These are phyloP conservation scores for Parus major DNA, from an alignment of 2,113 vertebrate species.

Conservation along the genomic window DNA sequence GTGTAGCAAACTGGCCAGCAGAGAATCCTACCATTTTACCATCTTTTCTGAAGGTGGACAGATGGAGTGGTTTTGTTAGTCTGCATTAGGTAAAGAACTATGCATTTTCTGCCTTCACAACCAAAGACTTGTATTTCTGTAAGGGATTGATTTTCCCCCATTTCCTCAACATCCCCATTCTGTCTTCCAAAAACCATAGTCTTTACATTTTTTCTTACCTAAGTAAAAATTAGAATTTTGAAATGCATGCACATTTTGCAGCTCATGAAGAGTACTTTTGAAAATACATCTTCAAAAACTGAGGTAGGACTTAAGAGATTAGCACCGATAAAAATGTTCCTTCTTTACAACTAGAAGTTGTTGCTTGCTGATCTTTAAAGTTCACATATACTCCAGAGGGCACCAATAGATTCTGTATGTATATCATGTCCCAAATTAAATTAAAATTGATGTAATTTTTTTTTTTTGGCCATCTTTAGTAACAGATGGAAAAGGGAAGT, in stretches of 20 bases:
- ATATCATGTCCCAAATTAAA: not conserved
- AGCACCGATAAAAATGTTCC: not conserved
- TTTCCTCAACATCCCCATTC: not conserved
- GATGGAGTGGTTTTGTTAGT: not conserved
- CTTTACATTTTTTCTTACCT: not conserved
- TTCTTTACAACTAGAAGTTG: not conserved
- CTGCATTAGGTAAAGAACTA: not conserved
- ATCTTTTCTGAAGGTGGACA: not conserved
- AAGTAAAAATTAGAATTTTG: not conserved
- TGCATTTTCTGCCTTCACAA: not conserved
- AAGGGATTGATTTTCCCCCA: not conserved
- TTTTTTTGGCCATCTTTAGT: not conserved
- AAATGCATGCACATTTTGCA: not conserved
- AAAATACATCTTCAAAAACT: not conserved
- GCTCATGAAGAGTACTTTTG: not conserved
- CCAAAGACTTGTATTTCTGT: not conserved
- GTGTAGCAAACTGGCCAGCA: not conserved
- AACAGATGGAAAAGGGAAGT: not conserved
- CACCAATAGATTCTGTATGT: not conserved
- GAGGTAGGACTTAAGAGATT: not conserved
- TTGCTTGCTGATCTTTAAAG: not conserved
- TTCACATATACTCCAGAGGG: not conserved
- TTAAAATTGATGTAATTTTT: not conserved
- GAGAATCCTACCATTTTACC: not conserved
- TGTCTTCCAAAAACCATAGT: not conserved